phyloP scores from a whole-genome alignment of 2,113 vertebrate genomes.

The Hippocampus mohnikei region DNA sequence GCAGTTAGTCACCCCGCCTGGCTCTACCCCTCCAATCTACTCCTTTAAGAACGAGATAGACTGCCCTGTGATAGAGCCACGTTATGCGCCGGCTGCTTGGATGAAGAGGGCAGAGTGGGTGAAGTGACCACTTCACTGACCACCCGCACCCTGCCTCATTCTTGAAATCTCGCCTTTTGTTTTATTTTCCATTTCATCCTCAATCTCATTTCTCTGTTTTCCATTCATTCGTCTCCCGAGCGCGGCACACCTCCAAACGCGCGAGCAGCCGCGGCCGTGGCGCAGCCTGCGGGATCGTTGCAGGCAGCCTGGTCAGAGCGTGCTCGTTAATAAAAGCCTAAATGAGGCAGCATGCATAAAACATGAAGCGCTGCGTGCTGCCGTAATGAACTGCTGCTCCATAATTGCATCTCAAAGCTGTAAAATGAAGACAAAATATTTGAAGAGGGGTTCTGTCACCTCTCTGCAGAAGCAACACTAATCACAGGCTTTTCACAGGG shows the following conservation, averaged over 20 bases:
- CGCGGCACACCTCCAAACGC: slow-evolving; percentile 20
- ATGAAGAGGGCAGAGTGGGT: slow-evolving; percentile 44
- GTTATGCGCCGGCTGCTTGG: slow-evolving; percentile 35
- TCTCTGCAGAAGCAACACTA: slow-evolving; percentile 75
- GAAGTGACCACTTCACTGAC: slow-evolving; percentile 66
- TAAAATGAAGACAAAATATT: slow-evolving; percentile 84
- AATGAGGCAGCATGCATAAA: slow-evolving; percentile 79
- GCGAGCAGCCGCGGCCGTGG: slow-evolving; percentile 32
- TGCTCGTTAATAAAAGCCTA: slow-evolving; percentile 73
- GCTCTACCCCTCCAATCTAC: slow-evolving; percentile 75
- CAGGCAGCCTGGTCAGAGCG: slow-evolving; percentile 51
- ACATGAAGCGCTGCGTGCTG: slow-evolving; percentile 70
- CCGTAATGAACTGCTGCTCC: slow-evolving; percentile 78
- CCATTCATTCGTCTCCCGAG: slow-evolving; percentile 28
- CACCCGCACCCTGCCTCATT: slow-evolving; percentile 43
- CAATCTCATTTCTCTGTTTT: slow-evolving; percentile 24
- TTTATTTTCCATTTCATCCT: slow-evolving; percentile 32
- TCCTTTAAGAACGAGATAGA: slow-evolving; percentile 44
- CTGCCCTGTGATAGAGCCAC: slow-evolving; percentile 24
- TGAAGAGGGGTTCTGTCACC: slow-evolving; percentile 81
- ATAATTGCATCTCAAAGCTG: slow-evolving; percentile 75
- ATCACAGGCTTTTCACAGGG: slow-evolving; percentile 65
- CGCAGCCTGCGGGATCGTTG: slow-evolving; percentile 36
- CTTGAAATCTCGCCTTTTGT: slow-evolving; percentile 47
- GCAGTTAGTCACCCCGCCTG: slow-evolving; percentile 93